Percentiles rank a stretch among this genome's conserved stretches.
Conservation (phyloP, 2,888 invertebrate species). For the Phortica magna region DNA sequence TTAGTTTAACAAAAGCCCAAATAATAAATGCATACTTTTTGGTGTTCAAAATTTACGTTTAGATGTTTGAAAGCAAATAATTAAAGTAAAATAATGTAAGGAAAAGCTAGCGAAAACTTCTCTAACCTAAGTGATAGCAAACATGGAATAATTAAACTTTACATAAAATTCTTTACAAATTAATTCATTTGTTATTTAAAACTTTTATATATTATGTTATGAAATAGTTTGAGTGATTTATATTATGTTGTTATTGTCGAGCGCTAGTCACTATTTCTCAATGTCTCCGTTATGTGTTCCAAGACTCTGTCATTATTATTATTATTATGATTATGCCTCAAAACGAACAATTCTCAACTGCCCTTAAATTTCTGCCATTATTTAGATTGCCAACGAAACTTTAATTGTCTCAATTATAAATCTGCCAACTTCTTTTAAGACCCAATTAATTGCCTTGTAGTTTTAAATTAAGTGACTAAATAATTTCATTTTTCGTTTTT, state of each 20-base stretch:
- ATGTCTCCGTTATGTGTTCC: slow-evolving; percentile 23
- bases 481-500: slow-evolving; percentile 31
- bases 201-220: slow-evolving; percentile 8
- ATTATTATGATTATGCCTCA: slow-evolving; percentile 17
- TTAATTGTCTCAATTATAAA: slow-evolving; percentile 1
- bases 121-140: slow-evolving; percentile 70
- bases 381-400: slow-evolving; percentile 36
- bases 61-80: slow-evolving; percentile 49
- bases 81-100: slow-evolving; percentile 42
- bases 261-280: slow-evolving; percentile 48
- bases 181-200: slow-evolving; percentile 16
- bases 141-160: slow-evolving; percentile 55
- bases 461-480: slow-evolving; percentile 60
- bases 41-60: slow-evolving; percentile 57
- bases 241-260: not conserved
- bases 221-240: not conserved
- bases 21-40: slow-evolving; percentile 40
- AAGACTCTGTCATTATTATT: slow-evolving; percentile 38
- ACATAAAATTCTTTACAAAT: not conserved
- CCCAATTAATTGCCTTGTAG: slow-evolving; percentile 75
- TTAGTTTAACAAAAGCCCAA: slow-evolving; percentile 54
- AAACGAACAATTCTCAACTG: slow-evolving; percentile 42
- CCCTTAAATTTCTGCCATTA: slow-evolving; percentile 62
- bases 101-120: slow-evolving; percentile 59
- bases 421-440: slow-evolving; percentile 48